Percentiles rank a stretch among this genome's conserved stretches.
Conservation (phyloP, 2,888 invertebrate genomes). For the Eumacrocentrus americanus region DNA sequence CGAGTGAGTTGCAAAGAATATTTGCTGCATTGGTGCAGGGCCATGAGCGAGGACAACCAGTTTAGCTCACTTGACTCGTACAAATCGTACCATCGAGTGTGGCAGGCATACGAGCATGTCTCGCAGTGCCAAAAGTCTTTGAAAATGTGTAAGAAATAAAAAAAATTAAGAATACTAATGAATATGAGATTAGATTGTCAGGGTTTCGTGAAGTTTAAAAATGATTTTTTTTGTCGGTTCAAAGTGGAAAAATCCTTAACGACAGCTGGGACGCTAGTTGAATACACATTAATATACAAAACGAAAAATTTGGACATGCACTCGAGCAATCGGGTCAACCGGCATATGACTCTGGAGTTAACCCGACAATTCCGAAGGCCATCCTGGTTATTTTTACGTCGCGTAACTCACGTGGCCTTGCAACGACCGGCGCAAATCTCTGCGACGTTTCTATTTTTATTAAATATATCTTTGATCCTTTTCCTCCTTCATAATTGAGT, state of each 20-base stretch:
- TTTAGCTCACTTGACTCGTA: neutral
- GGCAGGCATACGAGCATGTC: conserved; percentile 17
- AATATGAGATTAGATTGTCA: too few relatives aligned
- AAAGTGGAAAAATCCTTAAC: neutral
- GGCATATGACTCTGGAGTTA: conserved; percentile 14
- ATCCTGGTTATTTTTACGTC: conserved; percentile 29
- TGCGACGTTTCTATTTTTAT: conserved; percentile 47
- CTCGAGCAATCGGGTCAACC: conserved; percentile 21
- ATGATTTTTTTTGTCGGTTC: too few relatives aligned
- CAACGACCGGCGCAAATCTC: conserved; percentile 30
- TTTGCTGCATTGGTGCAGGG: conserved; percentile 22
- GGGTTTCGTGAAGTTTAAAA: too few relatives aligned
- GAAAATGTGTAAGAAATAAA: neutral
- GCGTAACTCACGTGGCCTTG: conserved; percentile 23
- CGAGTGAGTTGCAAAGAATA: conserved; percentile 21
- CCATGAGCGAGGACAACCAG: conserved; percentile 28
- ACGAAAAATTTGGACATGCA: conserved; percentile 3
- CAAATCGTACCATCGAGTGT: conserved; percentile 14
- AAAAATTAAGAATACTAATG: neutral
- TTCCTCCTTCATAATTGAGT: neutral
- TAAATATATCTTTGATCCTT: conserved; percentile 27
- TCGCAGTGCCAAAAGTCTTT: neutral
- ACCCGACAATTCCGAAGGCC: conserved; percentile 25
- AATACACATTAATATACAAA: neutral
- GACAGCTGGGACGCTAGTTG: too few relatives aligned